phyloP scores from a whole-genome alignment of 1,140 invertebrate genomes.

The Zaprionus camerounensis region DNA sequence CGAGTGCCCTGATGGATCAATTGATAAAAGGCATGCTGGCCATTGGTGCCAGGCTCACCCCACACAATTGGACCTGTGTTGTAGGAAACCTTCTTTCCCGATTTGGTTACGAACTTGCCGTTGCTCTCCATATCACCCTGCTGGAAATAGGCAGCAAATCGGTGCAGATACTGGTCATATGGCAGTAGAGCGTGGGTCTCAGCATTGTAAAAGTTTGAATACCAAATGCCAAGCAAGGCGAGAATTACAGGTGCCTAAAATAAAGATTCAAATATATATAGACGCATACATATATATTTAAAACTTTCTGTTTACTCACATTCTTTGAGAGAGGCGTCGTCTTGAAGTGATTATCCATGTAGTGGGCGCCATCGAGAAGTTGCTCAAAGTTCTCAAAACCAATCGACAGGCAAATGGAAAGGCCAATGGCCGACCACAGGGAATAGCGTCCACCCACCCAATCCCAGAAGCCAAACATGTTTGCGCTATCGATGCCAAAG shows the following conservation, averaged over 20 bases:
- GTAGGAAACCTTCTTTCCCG: conserved; percentile 89
- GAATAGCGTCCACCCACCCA: conserved; percentile 99
- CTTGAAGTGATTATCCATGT: conserved; percentile 97
- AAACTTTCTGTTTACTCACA: conserved; percentile 86
- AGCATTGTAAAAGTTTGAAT: conserved; percentile 96
- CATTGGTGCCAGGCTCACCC: conserved; percentile 99
- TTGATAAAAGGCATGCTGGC: conserved; percentile 99
- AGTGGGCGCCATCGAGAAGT: conserved; percentile 95
- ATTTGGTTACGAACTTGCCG: conserved; percentile 96
- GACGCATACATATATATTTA: background rate
- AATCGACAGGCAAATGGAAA: conserved; percentile 97
- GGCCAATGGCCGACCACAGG: conserved; percentile 98
- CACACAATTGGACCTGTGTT: conserved; percentile 96
- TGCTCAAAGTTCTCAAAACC: conserved; percentile 98
- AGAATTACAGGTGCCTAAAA: conserved; percentile 96
- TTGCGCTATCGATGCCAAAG: conserved; percentile 98
- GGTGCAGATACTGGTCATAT: conserved; percentile 99
- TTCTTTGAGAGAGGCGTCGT: conserved; percentile 96
- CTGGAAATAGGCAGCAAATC: conserved; percentile 99
- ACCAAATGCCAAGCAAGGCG: conserved; percentile 98
- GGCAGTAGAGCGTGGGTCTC: conserved; percentile 98
- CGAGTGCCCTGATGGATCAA: conserved; percentile 92
- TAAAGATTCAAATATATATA: background rate
- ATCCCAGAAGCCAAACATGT: conserved; percentile 99
- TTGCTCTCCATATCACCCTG: conserved; percentile 99